A percentile compares a stretch with the other conserved stretches of the same genome.
These are phyloP conservation scores for Sebastes aleutianus DNA, from an alignment of 2,797 vertebrate species.

Conservation along the genomic window DNA sequence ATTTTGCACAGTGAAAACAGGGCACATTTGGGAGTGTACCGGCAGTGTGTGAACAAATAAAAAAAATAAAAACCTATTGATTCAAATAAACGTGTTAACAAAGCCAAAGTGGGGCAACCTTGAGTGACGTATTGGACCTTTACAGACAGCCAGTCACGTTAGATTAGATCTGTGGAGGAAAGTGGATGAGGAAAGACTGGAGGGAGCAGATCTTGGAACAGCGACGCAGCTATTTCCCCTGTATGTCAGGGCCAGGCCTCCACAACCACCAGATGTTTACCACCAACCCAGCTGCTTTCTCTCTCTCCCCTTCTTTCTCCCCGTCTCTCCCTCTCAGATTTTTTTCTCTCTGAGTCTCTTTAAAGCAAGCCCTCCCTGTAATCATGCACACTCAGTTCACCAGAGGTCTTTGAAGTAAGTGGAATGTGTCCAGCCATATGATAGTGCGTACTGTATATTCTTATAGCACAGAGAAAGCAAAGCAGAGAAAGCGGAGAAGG, in stretches of 20 bases:
- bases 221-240: constrained; percentile 43
- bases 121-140: constrained; percentile 17
- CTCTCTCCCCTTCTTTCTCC: constrained; percentile 38
- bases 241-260: constrained; percentile 58
- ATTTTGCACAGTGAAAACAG: constrained; percentile 18
- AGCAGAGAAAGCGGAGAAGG: constrained; percentile 45
- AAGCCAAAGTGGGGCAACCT: not conserved
- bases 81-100: not conserved
- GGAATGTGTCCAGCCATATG: constrained; percentile 69
- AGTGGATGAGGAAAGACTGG: constrained; percentile 38
- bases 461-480: constrained; percentile 44
- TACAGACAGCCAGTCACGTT: constrained; percentile 18
- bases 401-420: constrained; percentile 70
- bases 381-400: constrained; percentile 67
- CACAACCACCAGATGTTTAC: constrained; percentile 74
- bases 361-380: constrained; percentile 73
- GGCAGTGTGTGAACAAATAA: not conserved
- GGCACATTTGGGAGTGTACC: not conserved
- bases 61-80: not conserved
- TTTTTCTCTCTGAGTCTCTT: constrained; percentile 44
- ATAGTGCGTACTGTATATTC: constrained; percentile 52
- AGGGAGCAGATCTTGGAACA: constrained; percentile 55
- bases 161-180: constrained; percentile 30
- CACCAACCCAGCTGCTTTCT: constrained; percentile 75
- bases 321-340: constrained; percentile 31